Evolutionary conservation across 2,797 vertebrate species (phyloP), one percentile per base, ranked within the genome.

Genomic region (Diceros bicornis): DNA sequence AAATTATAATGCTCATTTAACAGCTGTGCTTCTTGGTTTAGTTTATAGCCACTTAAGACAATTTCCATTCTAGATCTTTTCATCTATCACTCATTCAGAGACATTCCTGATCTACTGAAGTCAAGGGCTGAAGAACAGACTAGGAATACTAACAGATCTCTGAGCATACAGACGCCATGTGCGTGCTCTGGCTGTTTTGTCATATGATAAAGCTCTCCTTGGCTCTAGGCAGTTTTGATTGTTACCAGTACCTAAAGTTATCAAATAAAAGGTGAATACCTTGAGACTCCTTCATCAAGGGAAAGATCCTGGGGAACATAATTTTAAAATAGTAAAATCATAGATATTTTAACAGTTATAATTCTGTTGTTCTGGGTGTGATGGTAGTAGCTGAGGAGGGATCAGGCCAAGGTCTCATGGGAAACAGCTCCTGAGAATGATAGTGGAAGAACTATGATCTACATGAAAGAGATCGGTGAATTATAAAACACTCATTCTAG

Each of bases 21-120:
- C 37, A 94, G 84, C 69, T 93, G 78, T 94, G 75, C 50, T 94
- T 85, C 77, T 84, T 90, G 77, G 17, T 91, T 89, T 96, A 55
- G 69, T 68, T 92, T 78, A 90, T 89, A 96, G 79, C 62, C 25
- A 57, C 66, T 84, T 90, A 25, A 1, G 85, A 81, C 72, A 68
- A 29, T 88, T 97, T 87, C 64, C 66, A 25, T 66, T 66, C 64
- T 83, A 82, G 68, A 74, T 91, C 52, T 91, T 92, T 96, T 74
- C 32, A 13, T 93, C 32, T 84, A 2, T 93, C 79, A 25, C 27
- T 78, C 85, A 52, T 84, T 27, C 41, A 85, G 66, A 93, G 64
- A 75, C 29, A 17, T 71, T 95, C 44, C 47, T 55, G 44, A 85
- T 59, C 74, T 78, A 41, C 66, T 20, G 1, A 86, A 96, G 83